Conservation (phyloP, 2,888 invertebrate species). For the Cistogaster globosa region DNA sequence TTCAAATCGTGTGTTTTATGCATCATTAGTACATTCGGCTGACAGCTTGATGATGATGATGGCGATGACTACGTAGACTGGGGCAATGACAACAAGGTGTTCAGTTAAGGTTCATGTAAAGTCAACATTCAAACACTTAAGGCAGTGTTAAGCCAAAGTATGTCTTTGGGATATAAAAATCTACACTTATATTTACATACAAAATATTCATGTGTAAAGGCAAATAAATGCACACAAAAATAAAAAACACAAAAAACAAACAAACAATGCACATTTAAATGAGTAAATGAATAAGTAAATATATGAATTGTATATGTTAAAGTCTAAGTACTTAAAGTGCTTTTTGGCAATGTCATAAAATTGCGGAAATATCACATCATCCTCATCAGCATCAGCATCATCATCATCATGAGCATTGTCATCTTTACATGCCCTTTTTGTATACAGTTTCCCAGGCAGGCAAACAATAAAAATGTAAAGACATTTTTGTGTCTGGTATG, state of each 20-base stretch:
- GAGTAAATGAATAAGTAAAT: constrained; percentile 7
- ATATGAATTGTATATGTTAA: constrained; percentile 35
- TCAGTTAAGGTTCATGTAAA: constrained; percentile 63
- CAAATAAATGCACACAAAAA: neutral
- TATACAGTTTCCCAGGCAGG: neutral
- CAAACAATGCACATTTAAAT: constrained; percentile 29
- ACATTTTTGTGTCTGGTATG: constrained; percentile 45
- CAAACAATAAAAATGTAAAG: constrained; percentile 18
- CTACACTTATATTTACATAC: constrained; percentile 39
- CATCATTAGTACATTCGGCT: constrained; percentile 60
- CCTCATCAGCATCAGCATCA: neutral
- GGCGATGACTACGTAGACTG: neutral
- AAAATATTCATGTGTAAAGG: neutral
- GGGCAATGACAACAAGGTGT: constrained; percentile 51
- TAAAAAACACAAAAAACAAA: too few relatives aligned
- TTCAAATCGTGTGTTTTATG: constrained; percentile 57
- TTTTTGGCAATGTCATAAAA: constrained; percentile 68
- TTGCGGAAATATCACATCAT: constrained; percentile 68
- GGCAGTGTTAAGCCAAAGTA: constrained; percentile 50
- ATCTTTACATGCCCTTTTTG: neutral
- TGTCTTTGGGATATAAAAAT: constrained; percentile 48
- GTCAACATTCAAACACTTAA: constrained; percentile 66
- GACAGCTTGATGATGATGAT: constrained; percentile 32
- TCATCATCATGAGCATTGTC: neutral
- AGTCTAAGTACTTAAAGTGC: constrained; percentile 65